Conservation (phyloP, 2,888 invertebrate species). For the Arge pagana region DNA sequence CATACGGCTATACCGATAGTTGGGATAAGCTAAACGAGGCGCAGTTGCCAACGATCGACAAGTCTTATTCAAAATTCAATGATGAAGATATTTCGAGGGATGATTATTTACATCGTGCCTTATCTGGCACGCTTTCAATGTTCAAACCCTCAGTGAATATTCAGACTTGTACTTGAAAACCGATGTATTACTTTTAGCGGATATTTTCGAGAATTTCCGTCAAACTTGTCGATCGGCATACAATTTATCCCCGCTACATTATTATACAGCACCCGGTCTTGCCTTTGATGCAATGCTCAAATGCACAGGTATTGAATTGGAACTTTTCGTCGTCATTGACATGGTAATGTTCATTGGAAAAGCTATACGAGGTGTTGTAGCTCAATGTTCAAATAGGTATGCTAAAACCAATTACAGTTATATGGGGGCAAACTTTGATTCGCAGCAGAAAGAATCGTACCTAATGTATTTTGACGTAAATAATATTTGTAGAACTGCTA, state of each 20-base stretch:
- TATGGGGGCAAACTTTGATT: no score
- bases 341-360: constrained; percentile 35
- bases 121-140: constrained; percentile 45
- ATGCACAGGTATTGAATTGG: constrained; percentile 23
- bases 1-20: no score
- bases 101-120: constrained; percentile 43
- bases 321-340: constrained; percentile 32
- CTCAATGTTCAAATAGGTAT: constrained; percentile 34
- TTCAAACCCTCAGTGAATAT: constrained; percentile 46
- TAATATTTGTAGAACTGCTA: no score
- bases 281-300: constrained; percentile 30
- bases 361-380: constrained; percentile 37
- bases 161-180: constrained; percentile 47
- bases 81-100: constrained; percentile 28
- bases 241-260: constrained; percentile 38
- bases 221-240: constrained; percentile 39
- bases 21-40: constrained; percentile 33
- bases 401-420: constrained; percentile 36
- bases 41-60: constrained; percentile 29
- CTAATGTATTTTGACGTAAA: no score
- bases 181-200: constrained; percentile 48
- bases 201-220: constrained; percentile 51
- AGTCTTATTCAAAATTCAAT: constrained; percentile 35
- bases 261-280: constrained; percentile 27
- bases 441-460: no score